A percentile compares a stretch with the other conserved stretches of the same genome.
Conservation (phyloP, 2,113 vertebrate species). For the Microtus pennsylvanicus region DNA sequence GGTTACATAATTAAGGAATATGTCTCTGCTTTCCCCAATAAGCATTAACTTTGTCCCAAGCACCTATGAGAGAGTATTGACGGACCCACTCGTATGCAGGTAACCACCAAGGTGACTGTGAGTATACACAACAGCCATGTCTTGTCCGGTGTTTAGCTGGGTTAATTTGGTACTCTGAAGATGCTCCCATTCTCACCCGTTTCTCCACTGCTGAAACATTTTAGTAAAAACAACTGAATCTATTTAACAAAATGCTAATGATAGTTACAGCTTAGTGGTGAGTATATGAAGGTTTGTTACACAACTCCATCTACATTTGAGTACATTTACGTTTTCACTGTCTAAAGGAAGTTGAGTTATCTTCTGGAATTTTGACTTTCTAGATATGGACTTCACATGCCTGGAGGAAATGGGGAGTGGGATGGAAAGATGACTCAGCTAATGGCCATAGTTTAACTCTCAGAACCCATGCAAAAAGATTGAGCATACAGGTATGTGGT, state of each 20-base stretch:
- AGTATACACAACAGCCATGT: background rate
- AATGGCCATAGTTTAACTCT: background rate
- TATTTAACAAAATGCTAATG: background rate
- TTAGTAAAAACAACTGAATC: background rate
- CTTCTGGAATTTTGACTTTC: slow-evolving; percentile 18
- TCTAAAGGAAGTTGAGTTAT: background rate
- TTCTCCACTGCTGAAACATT: background rate
- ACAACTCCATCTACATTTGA: background rate
- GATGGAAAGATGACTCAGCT: background rate
- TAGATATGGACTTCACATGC: background rate
- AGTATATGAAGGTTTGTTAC: background rate
- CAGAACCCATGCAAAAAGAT: background rate
- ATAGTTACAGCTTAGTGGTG: background rate
- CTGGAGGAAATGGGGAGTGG: background rate
- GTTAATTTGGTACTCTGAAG: background rate
- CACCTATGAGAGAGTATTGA: background rate
- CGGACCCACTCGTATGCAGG: background rate
- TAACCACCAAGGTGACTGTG: background rate
- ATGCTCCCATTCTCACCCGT: background rate
- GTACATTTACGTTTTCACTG: background rate
- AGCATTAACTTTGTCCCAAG: background rate
- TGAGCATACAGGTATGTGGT: background rate
- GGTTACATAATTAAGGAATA: background rate
- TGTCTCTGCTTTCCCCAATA: background rate
- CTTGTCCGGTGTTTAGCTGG: background rate